Base-by-base conservation (phyloP, 2,113 vertebrate genomes). In the Oncorhynchus gorbuscha region DNA sequence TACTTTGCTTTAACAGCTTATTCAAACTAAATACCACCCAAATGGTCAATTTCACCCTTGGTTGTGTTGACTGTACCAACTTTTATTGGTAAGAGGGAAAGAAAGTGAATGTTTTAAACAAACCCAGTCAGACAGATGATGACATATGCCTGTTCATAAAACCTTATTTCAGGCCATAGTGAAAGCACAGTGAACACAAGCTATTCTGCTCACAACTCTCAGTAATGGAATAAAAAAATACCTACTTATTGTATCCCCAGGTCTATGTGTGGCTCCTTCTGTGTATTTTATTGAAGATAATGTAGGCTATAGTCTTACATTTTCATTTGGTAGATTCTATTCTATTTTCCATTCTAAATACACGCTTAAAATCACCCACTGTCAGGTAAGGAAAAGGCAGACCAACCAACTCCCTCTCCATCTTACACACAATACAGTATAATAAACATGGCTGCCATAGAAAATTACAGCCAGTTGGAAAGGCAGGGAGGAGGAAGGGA, bases 401-500 rank as follows among this genome's bases (percentile, higher is more conserved):
- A 62, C 59, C 59, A 62, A 62, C 59, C 59, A n/a, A 62, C 59
- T 9, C 5, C 5, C 22, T 22, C 18, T 62, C 59, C 59, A 4
- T 62, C 8, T 16, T 55, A 55, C 51, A 55, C 51, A 55, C 51
- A 55, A 55, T 55, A 51, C 49, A 51, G 14, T 51, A 51, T 16
- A 55, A 55, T 16, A 67, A 28, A 14, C 4, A 24, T 28, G 22
- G n/a, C 28, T 3, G 64, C 13, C 1, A 66, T 26, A 28, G 64
- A 66, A 66, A 67, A 30, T 16, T 5, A 30, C 65, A 30, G 26
- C 26, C 65, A 24, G 11, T 66, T 66, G 58, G 58, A 64, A 39
- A 9, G 7, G 7, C 12, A 58, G 24, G 55, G 79, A 72, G 73
- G 65, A 79, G 59, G 76, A 78, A 74, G 72, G 14, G 66, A 22